Percentiles rank a stretch among this genome's conserved stretches.
phyloP scores from a whole-genome alignment of 1,140 invertebrate genomes.

The Oryzaephilus surinamensis region DNA sequence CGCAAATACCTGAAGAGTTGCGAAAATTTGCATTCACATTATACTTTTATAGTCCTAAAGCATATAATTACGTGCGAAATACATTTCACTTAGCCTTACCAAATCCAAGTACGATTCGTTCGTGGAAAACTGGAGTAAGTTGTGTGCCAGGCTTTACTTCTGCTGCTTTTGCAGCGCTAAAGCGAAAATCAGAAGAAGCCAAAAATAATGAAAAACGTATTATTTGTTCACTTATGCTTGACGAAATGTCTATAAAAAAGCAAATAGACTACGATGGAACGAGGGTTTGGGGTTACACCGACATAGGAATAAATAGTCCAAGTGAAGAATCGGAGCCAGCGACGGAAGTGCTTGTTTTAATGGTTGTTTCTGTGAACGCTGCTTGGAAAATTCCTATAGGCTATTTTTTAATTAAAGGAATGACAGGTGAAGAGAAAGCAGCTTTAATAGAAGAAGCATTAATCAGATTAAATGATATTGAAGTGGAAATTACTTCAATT shows the following conservation, averaged over 20 bases:
- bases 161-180: too few relatives aligned
- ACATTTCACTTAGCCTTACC: slow-evolving; percentile 10
- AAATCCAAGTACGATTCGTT: slow-evolving; percentile 7
- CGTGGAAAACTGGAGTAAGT: slow-evolving; percentile 10
- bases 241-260: slow-evolving; percentile 10
- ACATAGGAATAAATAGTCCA: slow-evolving; percentile 2
- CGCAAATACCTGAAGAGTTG: background rate
- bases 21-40: slow-evolving; percentile 8
- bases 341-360: slow-evolving; percentile 11
- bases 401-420: too few relatives aligned
- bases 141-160: slow-evolving; percentile 8
- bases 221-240: slow-evolving; percentile 6
- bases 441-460: slow-evolving; percentile 1
- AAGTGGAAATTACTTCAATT: slow-evolving; percentile 2
- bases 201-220: background rate
- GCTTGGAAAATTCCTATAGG: slow-evolving; percentile 10
- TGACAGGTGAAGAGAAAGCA: slow-evolving; percentile 4
- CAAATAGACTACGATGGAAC: slow-evolving; percentile 3
- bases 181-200: too few relatives aligned
- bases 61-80: slow-evolving; percentile 9
- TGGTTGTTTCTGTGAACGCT: slow-evolving; percentile 4
- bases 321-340: slow-evolving; percentile 5
- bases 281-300: slow-evolving; percentile 9
- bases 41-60: slow-evolving; percentile 11
- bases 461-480: slow-evolving; percentile 1